Conservation (phyloP, 2,888 invertebrate species). For the Pterostichus madidus region DNA sequence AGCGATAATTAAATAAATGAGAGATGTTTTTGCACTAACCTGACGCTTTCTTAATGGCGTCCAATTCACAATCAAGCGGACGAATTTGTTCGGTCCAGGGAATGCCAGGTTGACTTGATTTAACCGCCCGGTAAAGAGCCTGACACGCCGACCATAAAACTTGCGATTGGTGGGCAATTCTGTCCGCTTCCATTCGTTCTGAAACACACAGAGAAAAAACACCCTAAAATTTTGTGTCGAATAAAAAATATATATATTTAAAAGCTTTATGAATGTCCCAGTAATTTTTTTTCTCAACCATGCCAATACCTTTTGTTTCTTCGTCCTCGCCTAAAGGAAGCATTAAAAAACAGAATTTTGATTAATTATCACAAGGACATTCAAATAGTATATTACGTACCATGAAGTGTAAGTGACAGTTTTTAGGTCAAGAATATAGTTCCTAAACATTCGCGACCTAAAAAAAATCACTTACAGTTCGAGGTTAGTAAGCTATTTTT, state of each 20-base stretch:
- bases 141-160: conserved; percentile 97
- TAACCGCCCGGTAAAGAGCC: conserved; percentile 88
- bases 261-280: not conserved
- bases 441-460: no score
- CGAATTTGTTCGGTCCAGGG: conserved; percentile 81
- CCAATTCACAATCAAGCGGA: conserved; percentile 84
- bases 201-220: conserved; percentile 68
- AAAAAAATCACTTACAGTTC: no score
- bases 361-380: conserved; percentile 39
- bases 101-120: conserved; percentile 81
- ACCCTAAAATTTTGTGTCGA: not conserved
- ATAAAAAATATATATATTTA: not conserved
- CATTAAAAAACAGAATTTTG: conserved; percentile 38
- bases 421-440: no score
- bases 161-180: conserved; percentile 89
- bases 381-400: no score
- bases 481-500: no score
- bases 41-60: conserved; percentile 86
- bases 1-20: no score
- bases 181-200: conserved; percentile 87
- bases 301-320: conserved; percentile 68
- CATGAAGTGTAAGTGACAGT: no score
- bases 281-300: no score
- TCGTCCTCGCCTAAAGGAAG: conserved; percentile 68
- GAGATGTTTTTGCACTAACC: conserved; percentile 78